Conservation (phyloP, 2,113 vertebrate genomes). For the Corythoichthys intestinalis region DNA sequence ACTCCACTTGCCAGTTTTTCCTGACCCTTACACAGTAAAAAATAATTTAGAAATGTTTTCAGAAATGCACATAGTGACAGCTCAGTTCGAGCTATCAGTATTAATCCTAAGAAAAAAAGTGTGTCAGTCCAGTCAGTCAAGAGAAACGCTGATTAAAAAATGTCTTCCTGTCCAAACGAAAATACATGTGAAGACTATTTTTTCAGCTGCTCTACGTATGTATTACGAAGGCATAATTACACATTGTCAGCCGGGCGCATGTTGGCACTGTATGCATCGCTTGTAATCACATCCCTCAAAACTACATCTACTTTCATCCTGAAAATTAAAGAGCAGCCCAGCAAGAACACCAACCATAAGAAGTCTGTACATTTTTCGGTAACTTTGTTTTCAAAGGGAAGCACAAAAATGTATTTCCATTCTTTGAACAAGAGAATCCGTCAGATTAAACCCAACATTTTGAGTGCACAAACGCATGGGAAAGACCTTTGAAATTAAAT, state of each 20-base stretch:
- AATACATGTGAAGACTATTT: constrained; percentile 55
- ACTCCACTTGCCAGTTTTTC: background rate
- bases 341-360: constrained; percentile 11
- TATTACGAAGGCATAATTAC: constrained; percentile 70
- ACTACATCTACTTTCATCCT: constrained; percentile 33
- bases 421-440: constrained; percentile 21
- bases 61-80: background rate
- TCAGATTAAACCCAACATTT: constrained; percentile 52
- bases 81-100: background rate
- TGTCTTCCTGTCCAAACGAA: constrained; percentile 39
- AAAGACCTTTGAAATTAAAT: constrained; percentile 24
- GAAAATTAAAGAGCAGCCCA: constrained; percentile 60
- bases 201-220: constrained; percentile 52
- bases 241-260: constrained; percentile 61
- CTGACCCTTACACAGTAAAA: background rate
- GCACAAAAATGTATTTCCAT: constrained; percentile 19
- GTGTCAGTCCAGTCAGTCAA: constrained; percentile 11
- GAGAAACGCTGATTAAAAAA: constrained; percentile 10
- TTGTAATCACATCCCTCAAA: constrained; percentile 68
- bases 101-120: background rate
- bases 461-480: constrained; percentile 41
- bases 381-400: constrained; percentile 27
- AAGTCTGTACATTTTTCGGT: constrained; percentile 25
- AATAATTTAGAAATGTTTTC: background rate
- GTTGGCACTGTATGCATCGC: constrained; percentile 57